A percentile compares a stretch with the other conserved stretches of the same genome.
These are phyloP conservation scores for Brachionus manjavacas DNA, from an alignment of 1,140 invertebrate species.

Conservation along the genomic window DNA sequence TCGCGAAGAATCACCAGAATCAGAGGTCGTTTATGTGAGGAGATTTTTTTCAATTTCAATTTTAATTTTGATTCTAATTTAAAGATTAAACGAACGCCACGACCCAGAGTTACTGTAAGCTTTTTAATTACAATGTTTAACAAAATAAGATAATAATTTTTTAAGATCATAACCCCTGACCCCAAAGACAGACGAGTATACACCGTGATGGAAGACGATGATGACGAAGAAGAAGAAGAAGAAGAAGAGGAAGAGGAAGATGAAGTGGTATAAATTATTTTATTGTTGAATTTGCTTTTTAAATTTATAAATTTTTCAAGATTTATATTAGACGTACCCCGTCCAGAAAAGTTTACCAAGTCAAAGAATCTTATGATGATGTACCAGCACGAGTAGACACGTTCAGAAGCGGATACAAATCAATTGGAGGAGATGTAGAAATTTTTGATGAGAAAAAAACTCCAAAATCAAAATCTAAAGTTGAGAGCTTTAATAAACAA, in stretches of 20 bases:
- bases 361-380: not conserved
- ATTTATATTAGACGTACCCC: not conserved
- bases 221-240: not conserved
- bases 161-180: not conserved
- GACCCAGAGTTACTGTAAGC: not conserved
- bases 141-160: not conserved
- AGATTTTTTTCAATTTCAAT: not conserved
- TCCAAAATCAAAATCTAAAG: not conserved
- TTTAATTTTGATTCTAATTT: not conserved
- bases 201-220: not conserved
- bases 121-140: not conserved
- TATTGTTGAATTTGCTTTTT: not conserved
- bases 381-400: slow-evolving; percentile 15
- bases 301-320: not conserved
- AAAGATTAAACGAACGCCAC: not conserved
- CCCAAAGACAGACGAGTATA: not conserved
- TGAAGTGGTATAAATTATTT: not conserved
- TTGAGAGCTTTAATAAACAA: slow-evolving; percentile 17
- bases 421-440: slow-evolving; percentile 26
- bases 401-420: not conserved
- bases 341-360: not conserved
- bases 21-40: slow-evolving; percentile 7
- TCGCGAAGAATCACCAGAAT: not conserved
- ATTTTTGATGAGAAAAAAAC: slow-evolving; percentile 36
- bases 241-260: not conserved